phyloP scores from a whole-genome alignment of 2,888 invertebrate species.

The Andrena haemorrhoa region DNA sequence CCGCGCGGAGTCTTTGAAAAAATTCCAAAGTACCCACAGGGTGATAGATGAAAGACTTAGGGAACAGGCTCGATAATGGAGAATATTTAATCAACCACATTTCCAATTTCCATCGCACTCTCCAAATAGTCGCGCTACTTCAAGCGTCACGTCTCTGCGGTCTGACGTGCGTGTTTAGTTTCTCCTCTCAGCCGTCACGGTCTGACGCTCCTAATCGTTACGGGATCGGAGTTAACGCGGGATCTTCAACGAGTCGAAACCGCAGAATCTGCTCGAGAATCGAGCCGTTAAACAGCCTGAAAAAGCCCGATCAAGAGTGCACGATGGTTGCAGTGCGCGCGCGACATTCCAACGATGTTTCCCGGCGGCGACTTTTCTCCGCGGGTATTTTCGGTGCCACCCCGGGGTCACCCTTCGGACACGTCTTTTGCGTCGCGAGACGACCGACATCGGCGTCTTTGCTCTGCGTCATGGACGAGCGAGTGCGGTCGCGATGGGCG shows the following conservation, averaged over 20 bases:
- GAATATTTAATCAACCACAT: background rate
- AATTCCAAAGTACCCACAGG: too few relatives aligned
- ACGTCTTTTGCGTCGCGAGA: constrained; percentile 34
- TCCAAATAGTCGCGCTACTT: background rate
- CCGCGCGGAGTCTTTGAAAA: too few relatives aligned
- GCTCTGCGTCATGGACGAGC: constrained; percentile 80
- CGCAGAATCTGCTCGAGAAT: constrained; percentile 49
- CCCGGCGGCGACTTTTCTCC: constrained; percentile 26
- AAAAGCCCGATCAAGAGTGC: constrained; percentile 22
- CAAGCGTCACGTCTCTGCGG: constrained; percentile 14
- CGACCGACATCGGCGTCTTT: constrained; percentile 68
- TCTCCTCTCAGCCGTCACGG: constrained; percentile 36
- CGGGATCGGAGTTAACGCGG: constrained; percentile 24
- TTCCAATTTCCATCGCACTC: background rate
- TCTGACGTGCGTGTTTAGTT: constrained; percentile 31
- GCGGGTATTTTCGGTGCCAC: constrained; percentile 61
- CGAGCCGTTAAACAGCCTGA: constrained; percentile 30
- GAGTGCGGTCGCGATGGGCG: constrained; percentile 82
- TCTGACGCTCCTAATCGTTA: constrained; percentile 55
- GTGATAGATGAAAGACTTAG: too few relatives aligned
- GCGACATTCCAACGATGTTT: constrained; percentile 31
- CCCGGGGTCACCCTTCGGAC: constrained; percentile 32
- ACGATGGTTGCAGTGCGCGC: constrained; percentile 6
- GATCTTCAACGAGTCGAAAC: constrained; percentile 28
- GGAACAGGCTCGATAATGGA: too few relatives aligned